These are phyloP conservation scores for Cynocephalus volans DNA, from an alignment of 2,113 vertebrate species.

Conservation along the genomic window DNA sequence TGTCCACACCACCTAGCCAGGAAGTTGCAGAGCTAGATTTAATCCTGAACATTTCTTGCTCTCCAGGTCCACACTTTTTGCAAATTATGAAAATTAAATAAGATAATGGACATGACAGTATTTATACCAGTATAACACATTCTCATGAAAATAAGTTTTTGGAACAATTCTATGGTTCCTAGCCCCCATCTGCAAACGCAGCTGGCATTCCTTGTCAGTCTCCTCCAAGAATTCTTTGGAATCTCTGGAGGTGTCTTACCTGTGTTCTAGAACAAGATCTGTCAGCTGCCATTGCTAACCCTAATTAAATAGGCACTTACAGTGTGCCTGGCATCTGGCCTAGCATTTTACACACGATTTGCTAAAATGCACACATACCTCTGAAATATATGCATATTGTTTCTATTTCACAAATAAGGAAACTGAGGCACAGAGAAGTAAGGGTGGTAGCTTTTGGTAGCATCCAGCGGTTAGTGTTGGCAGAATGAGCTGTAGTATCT, in stretches of 20 bases:
- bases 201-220: not conserved
- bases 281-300: not conserved
- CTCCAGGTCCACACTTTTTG: conserved; percentile 17
- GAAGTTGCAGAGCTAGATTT: not conserved
- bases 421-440: not conserved
- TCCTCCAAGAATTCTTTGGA: conserved; percentile 2
- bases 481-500: not conserved
- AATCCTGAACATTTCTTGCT: conserved; percentile 21
- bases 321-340: not conserved
- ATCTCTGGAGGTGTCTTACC: not conserved
- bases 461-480: not conserved
- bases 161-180: conserved; percentile 5
- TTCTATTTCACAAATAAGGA: conserved; percentile 2
- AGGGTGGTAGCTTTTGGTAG: not conserved
- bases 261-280: conserved; percentile 39
- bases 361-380: not conserved
- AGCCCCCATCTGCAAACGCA: not conserved
- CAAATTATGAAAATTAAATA: conserved; percentile 13
- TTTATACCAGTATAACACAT: not conserved
- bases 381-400: not conserved
- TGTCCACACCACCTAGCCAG: not conserved
- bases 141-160: conserved; percentile 45
- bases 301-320: not conserved
- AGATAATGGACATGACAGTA: not conserved
- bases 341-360: not conserved